phyloP scores from a whole-genome alignment of 2,113 vertebrate genomes.

The Cryptotis parvus region DNA sequence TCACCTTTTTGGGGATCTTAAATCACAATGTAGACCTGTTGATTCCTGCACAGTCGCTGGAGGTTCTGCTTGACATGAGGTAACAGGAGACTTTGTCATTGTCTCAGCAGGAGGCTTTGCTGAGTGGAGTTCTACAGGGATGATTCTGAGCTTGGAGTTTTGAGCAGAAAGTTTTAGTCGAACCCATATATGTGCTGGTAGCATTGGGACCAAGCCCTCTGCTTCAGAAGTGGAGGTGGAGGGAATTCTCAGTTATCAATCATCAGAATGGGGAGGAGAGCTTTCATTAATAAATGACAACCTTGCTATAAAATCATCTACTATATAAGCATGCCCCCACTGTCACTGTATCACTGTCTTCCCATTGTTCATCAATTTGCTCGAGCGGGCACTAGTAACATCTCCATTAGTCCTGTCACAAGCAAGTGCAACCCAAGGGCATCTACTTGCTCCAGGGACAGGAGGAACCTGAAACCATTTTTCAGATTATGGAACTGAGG shows the following conservation, averaged over 20 bases:
- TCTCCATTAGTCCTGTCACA: too few species aligned
- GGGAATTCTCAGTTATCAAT: neutral
- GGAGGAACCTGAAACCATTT: too few species aligned
- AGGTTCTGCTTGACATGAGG: neutral
- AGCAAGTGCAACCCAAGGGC: too few species aligned
- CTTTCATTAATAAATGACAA: neutral
- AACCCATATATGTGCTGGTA: neutral
- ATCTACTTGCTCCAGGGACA: too few species aligned
- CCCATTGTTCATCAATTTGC: too few species aligned
- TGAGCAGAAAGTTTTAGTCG: neutral
- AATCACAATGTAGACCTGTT: neutral
- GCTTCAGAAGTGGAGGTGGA: neutral
- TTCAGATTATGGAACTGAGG: too few species aligned
- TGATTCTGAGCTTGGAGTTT: neutral
- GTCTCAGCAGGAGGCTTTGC: neutral
- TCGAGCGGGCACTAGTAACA: too few species aligned
- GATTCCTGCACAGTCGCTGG: neutral
- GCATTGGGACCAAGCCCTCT: neutral
- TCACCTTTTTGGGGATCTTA: neutral
- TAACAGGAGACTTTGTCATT: neutral
- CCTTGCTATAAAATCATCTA: conserved; percentile 29
- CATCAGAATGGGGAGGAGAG: neutral
- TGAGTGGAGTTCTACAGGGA: neutral
- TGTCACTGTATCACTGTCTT: too few species aligned
- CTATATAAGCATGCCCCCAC: conserved; percentile 35